These are phyloP conservation scores for Euura saliciscinereae DNA, from an alignment of 1,140 invertebrate species.

Conservation along the genomic window DNA sequence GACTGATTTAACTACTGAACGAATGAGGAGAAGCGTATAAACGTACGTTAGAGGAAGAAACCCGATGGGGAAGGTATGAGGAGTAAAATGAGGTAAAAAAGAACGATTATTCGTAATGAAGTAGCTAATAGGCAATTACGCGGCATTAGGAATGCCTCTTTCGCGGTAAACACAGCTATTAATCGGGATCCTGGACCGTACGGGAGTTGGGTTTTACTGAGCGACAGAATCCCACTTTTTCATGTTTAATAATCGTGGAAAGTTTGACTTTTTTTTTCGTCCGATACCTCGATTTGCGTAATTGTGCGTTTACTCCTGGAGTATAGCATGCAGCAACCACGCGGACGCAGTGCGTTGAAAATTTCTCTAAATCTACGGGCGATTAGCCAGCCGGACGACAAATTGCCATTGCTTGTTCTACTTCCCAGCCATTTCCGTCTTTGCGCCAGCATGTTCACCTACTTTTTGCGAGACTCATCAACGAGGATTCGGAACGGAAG, in stretches of 20 bases:
- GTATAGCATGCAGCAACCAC: neutral
- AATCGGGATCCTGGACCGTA: neutral
- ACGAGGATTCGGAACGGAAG: neutral
- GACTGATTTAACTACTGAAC: no score
- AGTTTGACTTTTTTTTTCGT: no score
- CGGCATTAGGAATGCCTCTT: neutral
- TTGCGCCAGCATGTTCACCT: neutral
- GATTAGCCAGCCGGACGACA: neutral
- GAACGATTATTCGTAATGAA: neutral
- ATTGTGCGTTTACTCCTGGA: no score
- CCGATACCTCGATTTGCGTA: no score
- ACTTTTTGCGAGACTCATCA: neutral
- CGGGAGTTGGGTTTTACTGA: neutral
- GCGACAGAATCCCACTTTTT: neutral
- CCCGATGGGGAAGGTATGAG: no score
- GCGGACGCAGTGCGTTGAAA: neutral
- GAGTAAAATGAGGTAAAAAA: neutral
- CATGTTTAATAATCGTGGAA: no score
- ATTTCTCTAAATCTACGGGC: neutral
- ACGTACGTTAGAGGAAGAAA: no score
- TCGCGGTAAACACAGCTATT: constrained; percentile 4
- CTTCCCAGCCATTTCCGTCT: neutral
- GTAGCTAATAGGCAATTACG: neutral
- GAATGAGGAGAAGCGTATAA: no score
- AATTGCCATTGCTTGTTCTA: neutral